Conservation (phyloP, 2,888 invertebrate species). For the Heterodera filipjevi region DNA sequence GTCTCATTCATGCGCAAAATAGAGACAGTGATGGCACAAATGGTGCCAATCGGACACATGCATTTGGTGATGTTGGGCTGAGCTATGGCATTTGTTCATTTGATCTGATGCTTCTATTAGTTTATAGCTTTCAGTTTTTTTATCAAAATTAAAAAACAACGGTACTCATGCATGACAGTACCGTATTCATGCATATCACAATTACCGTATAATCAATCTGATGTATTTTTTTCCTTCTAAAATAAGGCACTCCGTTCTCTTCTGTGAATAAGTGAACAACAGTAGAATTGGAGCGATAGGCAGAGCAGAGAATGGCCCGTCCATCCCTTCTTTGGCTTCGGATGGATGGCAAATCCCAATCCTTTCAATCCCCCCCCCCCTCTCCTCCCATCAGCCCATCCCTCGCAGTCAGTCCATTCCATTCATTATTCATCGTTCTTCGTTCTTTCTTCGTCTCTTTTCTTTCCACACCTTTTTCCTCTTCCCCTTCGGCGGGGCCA, state of each 20-base stretch:
- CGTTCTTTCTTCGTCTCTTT: no score
- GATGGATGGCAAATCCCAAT: not conserved
- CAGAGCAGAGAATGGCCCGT: not conserved
- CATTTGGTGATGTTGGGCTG: not conserved
- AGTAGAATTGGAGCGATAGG: not conserved
- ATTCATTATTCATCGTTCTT: slow-evolving; percentile 1
- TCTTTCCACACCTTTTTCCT: not conserved
- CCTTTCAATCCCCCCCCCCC: not conserved
- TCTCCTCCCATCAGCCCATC: not conserved
- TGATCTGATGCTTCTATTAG: not conserved
- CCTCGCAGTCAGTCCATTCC: not conserved
- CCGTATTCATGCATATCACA: no score
- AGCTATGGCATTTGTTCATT: not conserved
- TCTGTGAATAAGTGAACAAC: not conserved
- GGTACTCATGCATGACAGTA: no score
- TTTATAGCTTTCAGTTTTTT: no score
- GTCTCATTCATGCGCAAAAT: not conserved
- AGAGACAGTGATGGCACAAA: not conserved
- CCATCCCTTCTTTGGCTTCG: not conserved
- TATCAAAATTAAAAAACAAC: no score
- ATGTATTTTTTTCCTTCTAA: not conserved
- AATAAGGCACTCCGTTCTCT: not conserved
- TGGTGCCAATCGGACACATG: not conserved
- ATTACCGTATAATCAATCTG: no score
- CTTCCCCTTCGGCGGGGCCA: not conserved